Evolutionary conservation across 2,797 vertebrate genomes (phyloP).

Genomic region (Australoheros facetus): DNA sequence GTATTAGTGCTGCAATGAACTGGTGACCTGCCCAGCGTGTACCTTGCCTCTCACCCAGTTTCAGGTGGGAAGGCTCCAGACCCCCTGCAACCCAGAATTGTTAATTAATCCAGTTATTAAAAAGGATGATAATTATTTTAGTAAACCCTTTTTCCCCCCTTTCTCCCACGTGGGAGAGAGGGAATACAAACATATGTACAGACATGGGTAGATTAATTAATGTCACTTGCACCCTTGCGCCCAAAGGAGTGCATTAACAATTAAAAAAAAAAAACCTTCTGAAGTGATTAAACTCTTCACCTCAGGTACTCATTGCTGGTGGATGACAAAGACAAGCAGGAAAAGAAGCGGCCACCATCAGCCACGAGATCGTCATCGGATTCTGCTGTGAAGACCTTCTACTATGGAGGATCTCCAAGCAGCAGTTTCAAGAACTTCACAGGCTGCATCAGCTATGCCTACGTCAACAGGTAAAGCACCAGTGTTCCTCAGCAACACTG

Average conservation of each 20-base stretch:
- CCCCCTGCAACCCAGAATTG: too few species aligned
- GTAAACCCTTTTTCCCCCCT: too few species aligned
- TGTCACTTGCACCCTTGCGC: not conserved
- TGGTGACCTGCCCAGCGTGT: too few species aligned
- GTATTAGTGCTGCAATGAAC: too few species aligned
- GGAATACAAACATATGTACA: too few species aligned
- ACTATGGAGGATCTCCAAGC: conserved; percentile 89
- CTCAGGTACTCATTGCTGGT: conserved; percentile 88
- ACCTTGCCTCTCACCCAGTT: too few species aligned
- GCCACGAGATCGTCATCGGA: conserved; percentile 40
- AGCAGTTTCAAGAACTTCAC: conserved; percentile 91
- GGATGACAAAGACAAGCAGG: conserved; percentile 88
- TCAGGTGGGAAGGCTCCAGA: too few species aligned
- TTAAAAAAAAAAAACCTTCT: not conserved
- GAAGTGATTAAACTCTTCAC: not conserved
- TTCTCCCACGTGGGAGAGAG: too few species aligned
- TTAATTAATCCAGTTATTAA: too few species aligned
- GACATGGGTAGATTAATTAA: not conserved
- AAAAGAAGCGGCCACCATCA: conserved; percentile 73
- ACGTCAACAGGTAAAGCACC: conserved; percentile 88
- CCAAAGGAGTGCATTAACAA: not conserved
- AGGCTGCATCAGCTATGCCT: conserved; percentile 95
- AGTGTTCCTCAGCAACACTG: too few species aligned
- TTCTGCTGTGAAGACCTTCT: conserved; percentile 81
- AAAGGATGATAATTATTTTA: too few species aligned